Conservation (phyloP, 2,113 vertebrate genomes). For the Labeo rohita region DNA sequence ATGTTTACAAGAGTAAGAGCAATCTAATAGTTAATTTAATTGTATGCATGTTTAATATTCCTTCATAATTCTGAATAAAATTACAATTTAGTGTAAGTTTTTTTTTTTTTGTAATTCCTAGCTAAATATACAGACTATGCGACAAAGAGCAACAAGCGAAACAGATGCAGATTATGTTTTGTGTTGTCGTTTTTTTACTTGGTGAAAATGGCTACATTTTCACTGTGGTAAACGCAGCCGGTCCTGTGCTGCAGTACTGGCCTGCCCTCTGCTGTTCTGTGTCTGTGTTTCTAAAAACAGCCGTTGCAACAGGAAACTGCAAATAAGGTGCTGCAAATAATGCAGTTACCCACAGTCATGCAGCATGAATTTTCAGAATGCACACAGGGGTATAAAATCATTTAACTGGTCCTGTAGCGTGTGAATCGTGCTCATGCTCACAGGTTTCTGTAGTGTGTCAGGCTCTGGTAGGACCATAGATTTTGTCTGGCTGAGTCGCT, state of each 20-base stretch:
- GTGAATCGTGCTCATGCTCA: slow-evolving; percentile 47
- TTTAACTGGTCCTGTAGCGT: neutral
- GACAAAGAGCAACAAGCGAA: neutral
- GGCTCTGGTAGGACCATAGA: slow-evolving; percentile 75
- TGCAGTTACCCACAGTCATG: neutral
- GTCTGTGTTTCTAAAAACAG: slow-evolving; percentile 34
- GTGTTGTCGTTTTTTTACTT: neutral
- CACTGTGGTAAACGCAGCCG: neutral
- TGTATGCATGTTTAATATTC: neutral
- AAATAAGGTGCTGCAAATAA: neutral
- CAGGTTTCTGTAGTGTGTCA: slow-evolving; percentile 65
- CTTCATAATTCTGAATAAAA: neutral
- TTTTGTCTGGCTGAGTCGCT: slow-evolving; percentile 76
- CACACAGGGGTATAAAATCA: neutral
- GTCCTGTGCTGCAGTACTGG: slow-evolving; percentile 73
- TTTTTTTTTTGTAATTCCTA: neutral
- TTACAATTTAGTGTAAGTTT: neutral
- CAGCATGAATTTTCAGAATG: neutral
- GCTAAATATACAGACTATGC: neutral
- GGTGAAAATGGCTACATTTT: neutral
- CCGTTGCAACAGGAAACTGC: slow-evolving; percentile 12
- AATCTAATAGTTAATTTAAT: neutral
- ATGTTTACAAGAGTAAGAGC: neutral
- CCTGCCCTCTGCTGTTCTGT: slow-evolving; percentile 89
- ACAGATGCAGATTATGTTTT: neutral